These are phyloP conservation scores for Agrenia bidenticulata DNA, from an alignment of 2,888 invertebrate species.

Conservation along the genomic window DNA sequence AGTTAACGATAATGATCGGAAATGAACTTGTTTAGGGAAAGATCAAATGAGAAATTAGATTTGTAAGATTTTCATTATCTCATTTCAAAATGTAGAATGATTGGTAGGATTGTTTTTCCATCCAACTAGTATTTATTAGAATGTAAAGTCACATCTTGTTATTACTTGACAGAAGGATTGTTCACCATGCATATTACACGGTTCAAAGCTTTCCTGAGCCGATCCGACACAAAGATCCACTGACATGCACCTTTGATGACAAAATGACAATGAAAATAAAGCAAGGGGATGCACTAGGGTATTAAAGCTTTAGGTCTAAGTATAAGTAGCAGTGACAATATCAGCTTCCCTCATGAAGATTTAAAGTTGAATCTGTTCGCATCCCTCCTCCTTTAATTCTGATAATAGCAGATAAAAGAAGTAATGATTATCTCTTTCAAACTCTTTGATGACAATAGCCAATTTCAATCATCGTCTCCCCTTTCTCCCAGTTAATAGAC, in stretches of 20 bases:
- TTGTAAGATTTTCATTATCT: no score
- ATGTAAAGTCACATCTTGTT: no score
- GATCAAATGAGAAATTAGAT: no score
- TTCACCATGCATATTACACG: slow-evolving; percentile 30
- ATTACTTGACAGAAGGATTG: no score
- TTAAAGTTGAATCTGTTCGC: slow-evolving; percentile 1
- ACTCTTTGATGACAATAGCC: slow-evolving; percentile 10
- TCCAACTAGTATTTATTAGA: no score
- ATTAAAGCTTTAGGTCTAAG: no score
- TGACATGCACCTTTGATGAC: slow-evolving; percentile 27
- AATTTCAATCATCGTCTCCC: slow-evolving; percentile 9
- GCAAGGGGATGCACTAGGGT: no score
- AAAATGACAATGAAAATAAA: slow-evolving; percentile 19
- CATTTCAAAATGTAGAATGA: no score
- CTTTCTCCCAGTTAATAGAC: background rate
- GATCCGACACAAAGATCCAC: slow-evolving; percentile 36
- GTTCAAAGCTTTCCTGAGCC: slow-evolving; percentile 33
- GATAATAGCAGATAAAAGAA: slow-evolving; percentile 8
- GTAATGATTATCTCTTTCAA: slow-evolving; percentile 6
- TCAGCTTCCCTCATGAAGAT: slow-evolving; percentile 1
- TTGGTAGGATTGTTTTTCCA: no score
- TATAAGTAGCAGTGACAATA: no score
- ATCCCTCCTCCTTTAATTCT: slow-evolving; percentile 9
- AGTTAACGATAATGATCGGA: no score
- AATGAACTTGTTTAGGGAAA: no score